Evolutionary conservation across 2,113 vertebrate genomes (phyloP).

Genomic region (Fregetta grallaria): DNA sequence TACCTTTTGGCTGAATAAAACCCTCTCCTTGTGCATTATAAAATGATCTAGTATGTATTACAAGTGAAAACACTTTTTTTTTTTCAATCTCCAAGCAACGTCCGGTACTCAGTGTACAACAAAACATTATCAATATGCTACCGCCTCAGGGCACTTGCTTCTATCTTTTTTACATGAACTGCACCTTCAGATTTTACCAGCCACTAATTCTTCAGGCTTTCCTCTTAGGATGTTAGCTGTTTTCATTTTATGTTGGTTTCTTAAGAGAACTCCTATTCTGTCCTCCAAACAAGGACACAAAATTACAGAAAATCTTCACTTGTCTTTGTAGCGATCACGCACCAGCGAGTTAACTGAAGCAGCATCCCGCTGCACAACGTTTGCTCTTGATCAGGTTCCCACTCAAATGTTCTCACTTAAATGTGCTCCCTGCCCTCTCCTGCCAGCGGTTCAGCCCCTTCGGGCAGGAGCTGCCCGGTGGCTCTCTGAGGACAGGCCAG

Average conservation of each 20-base stretch:
- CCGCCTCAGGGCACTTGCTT: background rate
- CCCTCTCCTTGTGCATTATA: background rate
- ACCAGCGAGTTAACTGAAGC: no score
- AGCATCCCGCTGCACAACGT: no score
- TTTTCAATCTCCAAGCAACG: background rate
- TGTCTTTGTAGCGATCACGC: no score
- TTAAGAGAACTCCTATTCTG: background rate
- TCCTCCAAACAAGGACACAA: background rate
- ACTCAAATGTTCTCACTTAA: background rate
- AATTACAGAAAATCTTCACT: background rate
- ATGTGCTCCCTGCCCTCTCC: background rate
- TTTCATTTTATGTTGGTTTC: background rate
- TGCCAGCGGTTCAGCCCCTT: background rate
- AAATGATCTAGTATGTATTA: background rate
- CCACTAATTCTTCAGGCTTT: background rate
- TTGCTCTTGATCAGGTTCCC: background rate
- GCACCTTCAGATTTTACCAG: background rate
- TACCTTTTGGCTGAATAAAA: background rate
- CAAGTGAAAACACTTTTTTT: background rate
- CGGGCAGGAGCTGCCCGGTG: background rate
- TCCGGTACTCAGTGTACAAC: background rate
- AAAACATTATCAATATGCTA: background rate
- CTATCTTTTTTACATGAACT: background rate
- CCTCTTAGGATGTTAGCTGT: background rate
- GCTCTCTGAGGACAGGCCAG: background rate